A percentile compares a stretch with the other conserved stretches of the same genome.
These are phyloP conservation scores for Danionella cerebrum DNA, from an alignment of 2,113 vertebrate genomes.

Conservation along the genomic window DNA sequence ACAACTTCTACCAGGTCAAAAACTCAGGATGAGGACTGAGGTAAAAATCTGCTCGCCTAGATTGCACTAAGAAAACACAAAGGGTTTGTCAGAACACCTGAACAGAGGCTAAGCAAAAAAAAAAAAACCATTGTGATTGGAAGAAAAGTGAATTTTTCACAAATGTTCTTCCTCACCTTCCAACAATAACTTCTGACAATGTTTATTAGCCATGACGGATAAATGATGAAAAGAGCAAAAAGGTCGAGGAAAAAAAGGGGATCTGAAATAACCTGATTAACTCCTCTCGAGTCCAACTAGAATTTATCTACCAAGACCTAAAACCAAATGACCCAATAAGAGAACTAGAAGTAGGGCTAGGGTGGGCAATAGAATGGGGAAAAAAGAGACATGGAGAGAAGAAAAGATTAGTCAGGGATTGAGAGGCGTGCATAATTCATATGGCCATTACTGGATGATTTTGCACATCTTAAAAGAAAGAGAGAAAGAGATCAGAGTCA, in stretches of 20 bases:
- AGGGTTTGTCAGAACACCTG: too few relatives aligned
- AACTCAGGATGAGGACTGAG: conserved; percentile 5
- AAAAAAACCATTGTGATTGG: conserved; percentile 17
- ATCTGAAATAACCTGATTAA: conserved; percentile 42
- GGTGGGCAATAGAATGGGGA: background rate
- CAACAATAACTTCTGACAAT: conserved; percentile 29
- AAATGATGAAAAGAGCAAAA: conserved; percentile 41
- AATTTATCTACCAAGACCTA: conserved; percentile 32
- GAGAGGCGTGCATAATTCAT: conserved; percentile 46
- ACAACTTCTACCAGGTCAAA: conserved; percentile 71
- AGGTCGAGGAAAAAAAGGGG: conserved; percentile 35
- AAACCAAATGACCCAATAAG: conserved; percentile 17
- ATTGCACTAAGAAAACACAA: too few relatives aligned
- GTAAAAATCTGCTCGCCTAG: too few relatives aligned
- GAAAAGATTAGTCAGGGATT: conserved; percentile 37
- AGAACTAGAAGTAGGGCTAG: background rate
- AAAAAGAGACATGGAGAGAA: background rate
- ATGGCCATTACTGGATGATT: conserved; percentile 41
- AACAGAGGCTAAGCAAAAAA: too few relatives aligned
- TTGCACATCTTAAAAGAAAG: conserved; percentile 45
- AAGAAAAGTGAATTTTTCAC: conserved; percentile 33
- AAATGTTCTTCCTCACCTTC: conserved; percentile 27
- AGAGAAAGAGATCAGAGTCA: conserved; percentile 47
- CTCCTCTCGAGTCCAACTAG: conserved; percentile 24
- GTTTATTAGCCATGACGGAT: conserved; percentile 38